Base-by-base conservation (phyloP, 2,113 vertebrate genomes). In the Theropithecus gelada region DNA sequence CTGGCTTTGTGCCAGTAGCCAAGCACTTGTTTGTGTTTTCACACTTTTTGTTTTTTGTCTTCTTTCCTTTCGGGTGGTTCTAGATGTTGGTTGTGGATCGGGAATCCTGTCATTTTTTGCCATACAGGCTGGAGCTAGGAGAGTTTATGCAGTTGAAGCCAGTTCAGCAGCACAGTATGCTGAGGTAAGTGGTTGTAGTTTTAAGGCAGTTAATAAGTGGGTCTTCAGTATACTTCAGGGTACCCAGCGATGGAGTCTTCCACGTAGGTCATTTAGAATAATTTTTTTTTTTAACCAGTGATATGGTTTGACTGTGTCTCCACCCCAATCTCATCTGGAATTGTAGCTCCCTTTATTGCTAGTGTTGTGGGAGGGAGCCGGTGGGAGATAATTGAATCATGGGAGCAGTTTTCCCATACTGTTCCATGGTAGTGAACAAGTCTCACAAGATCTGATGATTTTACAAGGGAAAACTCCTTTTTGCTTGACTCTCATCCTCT, bases 101-200 rank as follows among this genome's bases (percentile, higher is more conserved):
- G 99, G 99, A 75, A 99, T 99, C 76, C 98, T 99, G 90, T 99
- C 99, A 2, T 99, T 99, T 98, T 99, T 99, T 94, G 98, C 99
- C 5, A 93, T 99, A 22, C 99, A 99, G 95, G 99, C 99, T 6
- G 99, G 99, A 96, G 99, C 99, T 27, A 98, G 82, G 94, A 99
- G 97, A 96, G 99, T 99, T 59, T 99, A 99, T 17, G 98, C 99
- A 25, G 98, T 99, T 23, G 99, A 99, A 97, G 98, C 98, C 88
- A 99, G 98, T 70, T 98, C 99, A 2, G 98, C 98, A 92, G 98
- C 98, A 93, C 98, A 98, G 59, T 98, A 98, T 50, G 98, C 99
- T 0, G 98, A 99, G 97, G 99, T 99, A 86, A 92, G 98, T 81
- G 7, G 8, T 50, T 95, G 66, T 86, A 43, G 78, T 97, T 88